Base-by-base conservation (phyloP, 2,113 vertebrate species). In the Pelodiscus sinensis region DNA sequence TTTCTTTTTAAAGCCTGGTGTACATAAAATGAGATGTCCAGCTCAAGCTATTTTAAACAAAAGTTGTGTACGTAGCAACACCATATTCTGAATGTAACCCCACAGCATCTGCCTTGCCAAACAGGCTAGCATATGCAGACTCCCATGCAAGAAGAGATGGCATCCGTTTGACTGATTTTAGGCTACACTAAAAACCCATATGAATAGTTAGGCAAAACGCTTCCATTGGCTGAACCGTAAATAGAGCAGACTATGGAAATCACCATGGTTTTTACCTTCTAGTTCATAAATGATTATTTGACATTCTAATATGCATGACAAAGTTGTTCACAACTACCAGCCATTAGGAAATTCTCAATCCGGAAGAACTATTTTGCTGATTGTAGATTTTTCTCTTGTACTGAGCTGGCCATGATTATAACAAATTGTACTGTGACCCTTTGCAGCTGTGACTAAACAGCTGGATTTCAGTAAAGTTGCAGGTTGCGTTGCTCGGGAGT, bases 361-460 rank as follows among this genome's bases (percentile, higher is more conserved):
- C 2, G 91, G 25, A 10, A 5, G 6, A 29, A 65, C 2, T 0
- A 88, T 68, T 87, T 97, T 21, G 7, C 93, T 93, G 78, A 95
- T 83, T 92, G 82, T 92, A 14, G 92, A 57, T 90, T 71, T 93
- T 93, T 94, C 73, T 86, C 93, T 96, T 94, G 83, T 90, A 86
- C 92, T 88, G 93, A 96, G 94, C 89, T 51, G 0, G 60, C 2
- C 19, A 13, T 4, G 27, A n/a, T 21, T 54, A 27, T 35, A 13
- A 31, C 13, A 92, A 79, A 85, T 2, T 11, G 87, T 94, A 92
- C 90, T 89, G 58, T 62, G 90, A 51, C 65, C 79, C 2, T 5
- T 84, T 1, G 8, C 0, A 9, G 86, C 84, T 16, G 16, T 11
- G 38, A 77, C 51, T 65, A 27, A 44, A 77, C 7, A 18, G 11